Percentiles rank a stretch among this genome's conserved stretches.
Evolutionary conservation across 2,797 vertebrate genomes (phyloP).

Genomic region (Parauchenoglanis punctatus): DNA sequence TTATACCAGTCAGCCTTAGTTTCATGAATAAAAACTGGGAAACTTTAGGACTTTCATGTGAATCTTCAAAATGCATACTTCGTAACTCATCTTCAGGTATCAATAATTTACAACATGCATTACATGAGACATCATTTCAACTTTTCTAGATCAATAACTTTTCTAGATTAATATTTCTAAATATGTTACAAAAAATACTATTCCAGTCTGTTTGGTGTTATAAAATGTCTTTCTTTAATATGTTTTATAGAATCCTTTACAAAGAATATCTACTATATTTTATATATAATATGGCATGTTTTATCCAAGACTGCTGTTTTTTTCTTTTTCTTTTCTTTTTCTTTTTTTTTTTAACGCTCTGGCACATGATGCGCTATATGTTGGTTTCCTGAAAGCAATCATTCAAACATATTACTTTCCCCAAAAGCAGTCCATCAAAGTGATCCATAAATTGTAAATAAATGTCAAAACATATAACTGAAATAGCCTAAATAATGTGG

Average conservation of each 20-base stretch:
- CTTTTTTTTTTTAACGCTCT: neutral
- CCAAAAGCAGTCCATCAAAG: neutral
- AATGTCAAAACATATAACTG: neutral
- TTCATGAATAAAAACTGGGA: neutral
- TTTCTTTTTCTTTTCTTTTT: neutral
- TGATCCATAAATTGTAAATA: neutral
- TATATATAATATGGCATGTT: neutral
- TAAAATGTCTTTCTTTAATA: neutral
- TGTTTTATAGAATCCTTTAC: neutral
- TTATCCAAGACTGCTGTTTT: too few species aligned
- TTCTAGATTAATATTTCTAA: neutral
- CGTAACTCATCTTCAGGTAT: neutral
- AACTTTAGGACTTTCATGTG: neutral
- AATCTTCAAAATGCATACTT: neutral
- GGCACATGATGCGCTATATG: neutral
- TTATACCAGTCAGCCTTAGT: neutral
- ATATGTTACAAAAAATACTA: neutral
- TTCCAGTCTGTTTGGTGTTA: neutral
- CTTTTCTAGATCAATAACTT: neutral
- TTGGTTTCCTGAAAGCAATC: neutral
- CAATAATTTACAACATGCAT: neutral
- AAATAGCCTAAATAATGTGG: neutral
- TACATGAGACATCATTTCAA: neutral
- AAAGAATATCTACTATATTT: neutral
- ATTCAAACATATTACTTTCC: neutral